phyloP scores from a whole-genome alignment of 2,113 vertebrate species.

The Seriola rivoliana region DNA sequence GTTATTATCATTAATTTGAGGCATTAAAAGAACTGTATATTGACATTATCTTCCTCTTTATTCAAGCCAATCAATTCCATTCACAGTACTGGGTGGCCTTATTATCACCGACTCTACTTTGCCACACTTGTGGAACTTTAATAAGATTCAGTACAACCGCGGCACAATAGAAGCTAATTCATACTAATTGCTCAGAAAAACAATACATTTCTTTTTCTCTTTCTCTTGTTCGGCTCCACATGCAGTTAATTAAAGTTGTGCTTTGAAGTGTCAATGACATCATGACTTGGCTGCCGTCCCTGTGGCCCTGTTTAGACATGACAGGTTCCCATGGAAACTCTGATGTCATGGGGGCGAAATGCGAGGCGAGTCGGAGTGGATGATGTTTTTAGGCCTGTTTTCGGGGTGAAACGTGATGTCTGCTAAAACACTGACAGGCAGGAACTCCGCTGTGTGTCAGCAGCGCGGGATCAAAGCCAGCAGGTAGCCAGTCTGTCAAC shows the following conservation, averaged over 20 bases:
- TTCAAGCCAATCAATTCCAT: neutral
- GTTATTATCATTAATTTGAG: neutral
- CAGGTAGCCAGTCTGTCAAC: constrained; percentile 39
- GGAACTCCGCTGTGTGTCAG: constrained; percentile 46
- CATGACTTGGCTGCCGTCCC: constrained; percentile 68
- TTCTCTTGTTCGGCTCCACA: constrained; percentile 52
- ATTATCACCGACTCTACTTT: neutral
- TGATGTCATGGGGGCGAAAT: constrained; percentile 62
- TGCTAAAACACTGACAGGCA: constrained; percentile 30
- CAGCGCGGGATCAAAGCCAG: constrained; percentile 49
- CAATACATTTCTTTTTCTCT: constrained; percentile 36
- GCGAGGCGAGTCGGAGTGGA: neutral
- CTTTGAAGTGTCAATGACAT: constrained; percentile 76
- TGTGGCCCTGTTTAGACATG: constrained; percentile 61
- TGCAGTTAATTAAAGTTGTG: constrained; percentile 66
- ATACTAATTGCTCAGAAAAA: constrained; percentile 16
- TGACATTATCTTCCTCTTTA: too few relatives aligned
- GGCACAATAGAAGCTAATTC: constrained; percentile 23
- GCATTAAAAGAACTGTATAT: neutral
- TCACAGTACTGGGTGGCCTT: constrained; percentile 1
- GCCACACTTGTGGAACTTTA: constrained; percentile 12
- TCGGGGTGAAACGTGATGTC: constrained; percentile 46
- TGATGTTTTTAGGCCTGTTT: constrained; percentile 37
- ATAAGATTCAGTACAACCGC: constrained; percentile 5
- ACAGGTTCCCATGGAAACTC: constrained; percentile 74